A percentile compares a stretch with the other conserved stretches of the same genome.
Conservation (phyloP, 2,888 invertebrate genomes). For the Catocala sponsa region DNA sequence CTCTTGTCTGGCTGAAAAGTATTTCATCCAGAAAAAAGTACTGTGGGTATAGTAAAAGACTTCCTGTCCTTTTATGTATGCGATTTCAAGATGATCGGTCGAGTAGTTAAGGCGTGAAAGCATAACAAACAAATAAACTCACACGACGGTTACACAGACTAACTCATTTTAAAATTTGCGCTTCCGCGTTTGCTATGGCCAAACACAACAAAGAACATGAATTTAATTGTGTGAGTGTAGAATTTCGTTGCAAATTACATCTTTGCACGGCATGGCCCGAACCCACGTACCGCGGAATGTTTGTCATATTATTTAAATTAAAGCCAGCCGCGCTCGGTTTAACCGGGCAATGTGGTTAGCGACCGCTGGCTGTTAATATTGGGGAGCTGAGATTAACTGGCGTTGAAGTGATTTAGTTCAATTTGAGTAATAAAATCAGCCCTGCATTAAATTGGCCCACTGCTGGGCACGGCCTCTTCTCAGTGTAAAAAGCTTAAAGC, state of each 20-base stretch:
- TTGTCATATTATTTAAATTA: slow-evolving; percentile 38
- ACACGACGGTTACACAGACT: too few species aligned
- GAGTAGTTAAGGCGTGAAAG: too few species aligned
- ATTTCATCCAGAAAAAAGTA: too few species aligned
- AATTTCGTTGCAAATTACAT: slow-evolving; percentile 39
- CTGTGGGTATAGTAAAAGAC: too few species aligned
- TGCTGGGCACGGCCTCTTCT: too few species aligned
- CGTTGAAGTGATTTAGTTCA: not conserved
- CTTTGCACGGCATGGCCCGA: slow-evolving; percentile 21
- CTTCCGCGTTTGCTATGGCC: slow-evolving; percentile 21
- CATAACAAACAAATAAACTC: too few species aligned
- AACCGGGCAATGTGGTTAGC: slow-evolving; percentile 17
- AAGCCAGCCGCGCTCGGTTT: slow-evolving; percentile 10
- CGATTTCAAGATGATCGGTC: too few species aligned
- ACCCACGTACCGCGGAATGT: slow-evolving; percentile 15
- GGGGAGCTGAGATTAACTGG: not conserved
- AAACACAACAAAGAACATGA: slow-evolving; percentile 22
- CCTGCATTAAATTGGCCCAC: too few species aligned
- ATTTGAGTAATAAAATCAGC: too few species aligned
- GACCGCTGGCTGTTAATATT: slow-evolving; percentile 8
- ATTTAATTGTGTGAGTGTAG: slow-evolving; percentile 39
- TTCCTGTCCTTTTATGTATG: too few species aligned
- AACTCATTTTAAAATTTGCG: not conserved
- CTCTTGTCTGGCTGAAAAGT: too few species aligned
- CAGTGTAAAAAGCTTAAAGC: too few species aligned